Conservation (phyloP, 1,140 invertebrate genomes). For the Xylocopa sonorina region DNA sequence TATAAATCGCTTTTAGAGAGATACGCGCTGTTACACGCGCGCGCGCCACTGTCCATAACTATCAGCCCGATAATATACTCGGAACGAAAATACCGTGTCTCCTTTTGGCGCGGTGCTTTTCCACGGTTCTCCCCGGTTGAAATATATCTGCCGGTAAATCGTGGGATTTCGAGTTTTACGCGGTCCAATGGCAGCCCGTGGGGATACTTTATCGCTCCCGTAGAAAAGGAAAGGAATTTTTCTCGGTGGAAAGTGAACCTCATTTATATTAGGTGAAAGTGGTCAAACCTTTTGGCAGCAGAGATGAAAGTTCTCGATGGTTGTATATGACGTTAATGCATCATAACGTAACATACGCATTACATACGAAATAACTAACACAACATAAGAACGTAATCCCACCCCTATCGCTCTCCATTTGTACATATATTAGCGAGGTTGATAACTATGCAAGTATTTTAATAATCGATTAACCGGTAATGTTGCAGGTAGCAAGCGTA, state of each 20-base stretch:
- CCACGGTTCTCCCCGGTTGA: not conserved
- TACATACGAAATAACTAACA: too few species aligned
- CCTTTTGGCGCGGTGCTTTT: not conserved
- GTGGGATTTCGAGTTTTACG: not conserved
- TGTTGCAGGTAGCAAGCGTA: constrained; percentile 75
- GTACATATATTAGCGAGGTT: too few species aligned
- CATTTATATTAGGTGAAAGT: not conserved
- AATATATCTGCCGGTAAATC: not conserved
- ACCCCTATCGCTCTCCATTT: too few species aligned
- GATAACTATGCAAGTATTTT: too few species aligned
- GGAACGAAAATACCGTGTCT: not conserved
- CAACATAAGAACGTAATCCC: too few species aligned
- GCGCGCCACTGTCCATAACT: constrained; percentile 3
- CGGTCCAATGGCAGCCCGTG: too few species aligned
- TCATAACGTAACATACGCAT: too few species aligned
- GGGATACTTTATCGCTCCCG: not conserved
- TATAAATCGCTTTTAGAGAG: constrained; percentile 29
- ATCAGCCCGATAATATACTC: constrained; percentile 8
- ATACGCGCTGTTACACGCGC: not conserved
- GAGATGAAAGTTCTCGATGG: too few species aligned
- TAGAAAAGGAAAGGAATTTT: not conserved
- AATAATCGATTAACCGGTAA: not conserved
- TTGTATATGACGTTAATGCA: too few species aligned
- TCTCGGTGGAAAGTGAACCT: not conserved
- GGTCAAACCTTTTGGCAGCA: too few species aligned